These are phyloP conservation scores for Micrasema longulum DNA, from an alignment of 1,140 invertebrate genomes.

Conservation along the genomic window DNA sequence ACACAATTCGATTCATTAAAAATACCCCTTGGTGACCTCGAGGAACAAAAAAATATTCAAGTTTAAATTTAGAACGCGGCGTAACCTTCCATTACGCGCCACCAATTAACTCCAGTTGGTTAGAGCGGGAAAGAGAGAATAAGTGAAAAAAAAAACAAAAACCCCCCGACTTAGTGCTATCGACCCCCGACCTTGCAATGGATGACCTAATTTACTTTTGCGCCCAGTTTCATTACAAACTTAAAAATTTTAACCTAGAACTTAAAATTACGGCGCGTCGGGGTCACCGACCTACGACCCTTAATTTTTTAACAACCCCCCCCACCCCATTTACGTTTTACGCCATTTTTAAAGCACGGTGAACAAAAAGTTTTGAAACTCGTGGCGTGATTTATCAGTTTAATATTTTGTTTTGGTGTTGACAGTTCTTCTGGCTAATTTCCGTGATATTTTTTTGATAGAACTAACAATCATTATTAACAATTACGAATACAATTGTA, in stretches of 20 bases:
- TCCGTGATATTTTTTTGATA: too few species aligned
- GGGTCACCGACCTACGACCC: constrained; percentile 33
- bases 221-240: constrained; percentile 54
- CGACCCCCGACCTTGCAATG: constrained; percentile 52
- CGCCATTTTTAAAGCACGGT: constrained; percentile 25
- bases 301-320: constrained; percentile 35
- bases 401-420: too few species aligned
- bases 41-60: constrained; percentile 26
- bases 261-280: constrained; percentile 51
- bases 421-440: too few species aligned
- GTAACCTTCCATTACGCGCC: constrained; percentile 27
- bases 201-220: constrained; percentile 53
- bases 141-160: constrained; percentile 36
- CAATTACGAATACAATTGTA: too few species aligned
- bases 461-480: too few species aligned
- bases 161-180: constrained; percentile 40
- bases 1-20: constrained; percentile 23
- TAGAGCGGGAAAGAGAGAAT: background rate
- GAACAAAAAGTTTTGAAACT: constrained; percentile 5
- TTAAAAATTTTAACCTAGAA: constrained; percentile 55
- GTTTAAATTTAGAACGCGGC: constrained; percentile 33
- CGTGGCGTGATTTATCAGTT: too few species aligned
- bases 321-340: constrained; percentile 17
- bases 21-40: background rate
- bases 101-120: constrained; percentile 33